phyloP scores from a whole-genome alignment of 2,113 vertebrate genomes.

The Nannobrachium achirus region DNA sequence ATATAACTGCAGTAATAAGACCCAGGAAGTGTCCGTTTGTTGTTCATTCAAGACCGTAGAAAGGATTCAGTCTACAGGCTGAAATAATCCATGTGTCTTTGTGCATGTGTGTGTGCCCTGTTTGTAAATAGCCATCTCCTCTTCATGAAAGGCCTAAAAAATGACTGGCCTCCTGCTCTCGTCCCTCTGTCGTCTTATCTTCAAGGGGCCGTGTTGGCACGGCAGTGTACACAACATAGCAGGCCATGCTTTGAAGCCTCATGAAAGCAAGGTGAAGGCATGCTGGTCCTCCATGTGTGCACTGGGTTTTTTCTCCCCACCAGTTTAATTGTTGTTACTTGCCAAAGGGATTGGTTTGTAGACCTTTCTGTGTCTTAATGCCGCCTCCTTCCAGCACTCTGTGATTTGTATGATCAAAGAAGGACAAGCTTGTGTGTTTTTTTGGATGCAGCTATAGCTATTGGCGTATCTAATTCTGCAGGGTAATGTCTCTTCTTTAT shows the following conservation, averaged over 20 bases:
- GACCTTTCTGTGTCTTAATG: constrained; percentile 6
- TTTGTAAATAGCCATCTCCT: constrained; percentile 23
- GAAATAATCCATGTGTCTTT: neutral
- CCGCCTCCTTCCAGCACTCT: neutral
- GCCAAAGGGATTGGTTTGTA: neutral
- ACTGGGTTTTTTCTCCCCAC: constrained; percentile 1
- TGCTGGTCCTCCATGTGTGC: constrained; percentile 11
- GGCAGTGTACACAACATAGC: constrained; percentile 21
- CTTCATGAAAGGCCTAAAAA: constrained; percentile 6
- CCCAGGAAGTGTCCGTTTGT: neutral
- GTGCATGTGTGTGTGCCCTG: neutral
- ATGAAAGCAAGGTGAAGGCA: constrained; percentile 32
- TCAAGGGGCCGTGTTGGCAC: constrained; percentile 37
- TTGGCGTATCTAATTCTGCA: neutral
- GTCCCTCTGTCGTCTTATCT: constrained; percentile 56
- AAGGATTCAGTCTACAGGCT: neutral
- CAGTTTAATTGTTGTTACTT: constrained; percentile 21
- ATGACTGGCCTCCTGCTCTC: constrained; percentile 12
- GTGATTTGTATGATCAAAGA: constrained; percentile 11
- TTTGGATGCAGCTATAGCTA: neutral
- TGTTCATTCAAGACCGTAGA: neutral
- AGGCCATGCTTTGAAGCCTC: constrained; percentile 45
- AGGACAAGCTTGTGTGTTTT: constrained; percentile 2
- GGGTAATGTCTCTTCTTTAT: neutral
- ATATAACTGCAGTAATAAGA: too few species aligned